Evolutionary conservation across 1,140 invertebrate genomes (phyloP), one percentile per base, ranked within the genome.

Genomic region (Holcopasites calliopsidis): DNA sequence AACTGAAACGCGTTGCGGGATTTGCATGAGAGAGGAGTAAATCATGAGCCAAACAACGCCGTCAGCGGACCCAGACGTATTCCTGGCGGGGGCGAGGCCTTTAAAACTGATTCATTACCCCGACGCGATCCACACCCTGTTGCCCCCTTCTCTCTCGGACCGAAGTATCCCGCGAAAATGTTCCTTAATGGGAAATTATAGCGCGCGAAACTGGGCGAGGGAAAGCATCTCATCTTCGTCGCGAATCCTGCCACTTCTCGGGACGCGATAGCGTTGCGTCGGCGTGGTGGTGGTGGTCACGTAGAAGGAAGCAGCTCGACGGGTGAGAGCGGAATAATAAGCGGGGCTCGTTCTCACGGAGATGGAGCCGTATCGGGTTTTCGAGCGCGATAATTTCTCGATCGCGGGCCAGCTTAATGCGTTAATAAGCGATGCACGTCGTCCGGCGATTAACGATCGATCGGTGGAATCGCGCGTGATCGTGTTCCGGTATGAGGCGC

Each of bases 101-200:
- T 88, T 89, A 87, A 88, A 88, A 87, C 86, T 89, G 88, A 90
- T 90, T 90, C 87, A 90, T 90, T 82, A 80, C 79, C 57, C 35
- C 72, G 80, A 79, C 44, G 28, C 65, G 57, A 54, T 75, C 54
- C 55, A n/a, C n/a, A 13, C 23, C 40, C 33, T 54, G 13, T 16
- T 13, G n/a, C 11, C 42, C 13, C 11, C 68, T 74, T 26, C 50
- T 54, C 58, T 52, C 55, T 13, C 6, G 8, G 40, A 47, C 44
- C 21, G 21, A 28, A 28, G 35, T 60, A 65, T 58, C 75, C 69
- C 50, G 76, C 58, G 73, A 76, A 74, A 77, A 82, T 76, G 66
- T 77, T 68, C 62, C 64, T 79, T 88, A 86, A 88, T 86, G 79
- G 84, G 74, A 83, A 87, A 84, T 87, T 88, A 86, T 86, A 81